phyloP scores from a whole-genome alignment of 2,888 invertebrate species.

The Synanthedon formicaeformis region DNA sequence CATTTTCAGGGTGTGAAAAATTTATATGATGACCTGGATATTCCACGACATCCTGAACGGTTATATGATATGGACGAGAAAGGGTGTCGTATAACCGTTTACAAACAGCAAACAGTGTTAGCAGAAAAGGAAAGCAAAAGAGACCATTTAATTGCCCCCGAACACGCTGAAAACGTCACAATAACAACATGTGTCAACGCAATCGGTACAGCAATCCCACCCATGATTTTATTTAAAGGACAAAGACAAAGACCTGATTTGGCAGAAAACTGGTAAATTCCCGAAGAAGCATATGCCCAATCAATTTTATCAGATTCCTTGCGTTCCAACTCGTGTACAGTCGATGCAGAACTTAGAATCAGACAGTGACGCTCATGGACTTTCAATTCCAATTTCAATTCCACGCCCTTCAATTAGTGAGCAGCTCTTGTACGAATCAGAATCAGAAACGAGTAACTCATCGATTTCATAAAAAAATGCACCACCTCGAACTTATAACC shows the following conservation, averaged over 20 bases:
- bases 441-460: too few species aligned
- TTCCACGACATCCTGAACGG: constrained; percentile 1
- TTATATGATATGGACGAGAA: too few species aligned
- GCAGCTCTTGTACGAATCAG: too few species aligned
- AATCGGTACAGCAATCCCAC: constrained; percentile 4
- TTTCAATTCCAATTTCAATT: neutral
- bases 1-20: constrained; percentile 6
- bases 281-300: too few species aligned
- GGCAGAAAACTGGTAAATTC: too few species aligned
- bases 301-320: too few species aligned
- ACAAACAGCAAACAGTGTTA: constrained; percentile 5
- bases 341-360: too few species aligned
- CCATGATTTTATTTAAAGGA: constrained; percentile 7
- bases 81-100: constrained; percentile 5
- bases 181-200: constrained; percentile 7
- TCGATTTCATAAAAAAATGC: too few species aligned
- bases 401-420: neutral
- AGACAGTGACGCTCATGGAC: neutral
- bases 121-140: constrained; percentile 5
- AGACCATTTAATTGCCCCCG: too few species aligned
- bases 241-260: constrained; percentile 2
- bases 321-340: too few species aligned
- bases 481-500: too few species aligned
- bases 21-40: constrained; percentile 5
- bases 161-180: too few species aligned